phyloP scores from a whole-genome alignment of 2,113 vertebrate genomes.

The Ciconia stormi region DNA sequence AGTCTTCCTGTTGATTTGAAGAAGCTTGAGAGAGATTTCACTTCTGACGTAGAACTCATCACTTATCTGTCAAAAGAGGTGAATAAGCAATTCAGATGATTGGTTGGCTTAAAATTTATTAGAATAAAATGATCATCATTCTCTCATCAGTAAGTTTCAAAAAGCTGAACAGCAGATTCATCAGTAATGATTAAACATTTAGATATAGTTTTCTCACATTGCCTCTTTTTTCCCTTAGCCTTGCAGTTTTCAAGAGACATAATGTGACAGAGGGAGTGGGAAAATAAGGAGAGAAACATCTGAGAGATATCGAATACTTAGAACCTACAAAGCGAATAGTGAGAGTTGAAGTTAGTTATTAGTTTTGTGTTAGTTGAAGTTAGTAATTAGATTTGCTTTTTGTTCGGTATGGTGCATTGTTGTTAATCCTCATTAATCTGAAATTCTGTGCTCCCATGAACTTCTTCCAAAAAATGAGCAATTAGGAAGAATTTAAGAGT shows the following conservation, averaged over 20 bases:
- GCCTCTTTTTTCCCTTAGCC: slow-evolving; percentile 22
- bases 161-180: slow-evolving; percentile 52
- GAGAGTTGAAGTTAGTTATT: neutral
- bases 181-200: slow-evolving; percentile 69
- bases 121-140: slow-evolving; percentile 38
- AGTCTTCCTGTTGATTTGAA: slow-evolving; percentile 23
- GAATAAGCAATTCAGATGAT: slow-evolving; percentile 53
- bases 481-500: neutral
- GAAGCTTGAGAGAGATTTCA: slow-evolving; percentile 7
- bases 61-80: slow-evolving; percentile 35
- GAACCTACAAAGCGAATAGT: neutral
- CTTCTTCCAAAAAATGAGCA: neutral
- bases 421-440: neutral
- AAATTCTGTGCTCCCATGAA: neutral
- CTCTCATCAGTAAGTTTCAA: slow-evolving; percentile 48
- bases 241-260: slow-evolving; percentile 41
- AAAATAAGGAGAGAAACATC: neutral
- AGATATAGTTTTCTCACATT: slow-evolving; percentile 59
- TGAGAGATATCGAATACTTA: neutral
- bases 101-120: slow-evolving; percentile 52
- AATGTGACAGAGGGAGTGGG: neutral
- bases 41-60: slow-evolving; percentile 33
- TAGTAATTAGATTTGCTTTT: slow-evolving; percentile 4
- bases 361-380: neutral
- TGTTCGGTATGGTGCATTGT: neutral